Conservation (phyloP, 2,113 vertebrate genomes). For the Nerophis lumbriciformis region DNA sequence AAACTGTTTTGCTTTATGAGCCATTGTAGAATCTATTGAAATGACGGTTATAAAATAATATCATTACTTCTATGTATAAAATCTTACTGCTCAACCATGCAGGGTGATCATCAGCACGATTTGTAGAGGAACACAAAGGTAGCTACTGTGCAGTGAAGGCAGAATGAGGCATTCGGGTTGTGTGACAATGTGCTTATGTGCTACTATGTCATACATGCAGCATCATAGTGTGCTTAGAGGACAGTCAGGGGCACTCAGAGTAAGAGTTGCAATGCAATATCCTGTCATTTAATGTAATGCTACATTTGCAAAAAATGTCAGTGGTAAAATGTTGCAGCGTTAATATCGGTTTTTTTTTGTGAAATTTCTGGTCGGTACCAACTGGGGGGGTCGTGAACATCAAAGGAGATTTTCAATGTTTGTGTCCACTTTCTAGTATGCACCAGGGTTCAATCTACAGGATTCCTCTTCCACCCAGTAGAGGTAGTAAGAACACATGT, state of each 20-base stretch:
- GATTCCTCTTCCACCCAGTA: no score
- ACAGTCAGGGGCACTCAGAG: not conserved
- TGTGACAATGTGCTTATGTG: constrained; percentile 41
- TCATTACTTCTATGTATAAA: constrained; percentile 85
- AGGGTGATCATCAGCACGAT: constrained; percentile 81
- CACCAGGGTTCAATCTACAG: no score
- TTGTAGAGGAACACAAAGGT: constrained; percentile 47
- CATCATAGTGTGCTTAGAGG: constrained; percentile 25
- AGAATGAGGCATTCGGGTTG: constrained; percentile 40
- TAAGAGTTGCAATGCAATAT: not conserved
- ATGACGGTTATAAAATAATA: constrained; percentile 89
- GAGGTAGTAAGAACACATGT: no score
- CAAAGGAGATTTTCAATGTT: no score
- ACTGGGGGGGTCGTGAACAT: no score
- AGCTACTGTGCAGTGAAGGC: constrained; percentile 24
- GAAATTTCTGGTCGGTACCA: not conserved
- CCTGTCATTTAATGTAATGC: not conserved
- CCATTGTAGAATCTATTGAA: constrained; percentile 89
- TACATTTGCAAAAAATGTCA: no score
- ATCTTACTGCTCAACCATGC: constrained; percentile 90
- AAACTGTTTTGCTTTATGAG: constrained; percentile 88
- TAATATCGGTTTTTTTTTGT: no score
- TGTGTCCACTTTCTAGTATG: no score
- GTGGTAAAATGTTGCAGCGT: no score
- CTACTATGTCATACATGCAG: constrained; percentile 39